A percentile compares a stretch with the other conserved stretches of the same genome.
phyloP scores from a whole-genome alignment of 2,888 invertebrate genomes.

The Timema podura region DNA sequence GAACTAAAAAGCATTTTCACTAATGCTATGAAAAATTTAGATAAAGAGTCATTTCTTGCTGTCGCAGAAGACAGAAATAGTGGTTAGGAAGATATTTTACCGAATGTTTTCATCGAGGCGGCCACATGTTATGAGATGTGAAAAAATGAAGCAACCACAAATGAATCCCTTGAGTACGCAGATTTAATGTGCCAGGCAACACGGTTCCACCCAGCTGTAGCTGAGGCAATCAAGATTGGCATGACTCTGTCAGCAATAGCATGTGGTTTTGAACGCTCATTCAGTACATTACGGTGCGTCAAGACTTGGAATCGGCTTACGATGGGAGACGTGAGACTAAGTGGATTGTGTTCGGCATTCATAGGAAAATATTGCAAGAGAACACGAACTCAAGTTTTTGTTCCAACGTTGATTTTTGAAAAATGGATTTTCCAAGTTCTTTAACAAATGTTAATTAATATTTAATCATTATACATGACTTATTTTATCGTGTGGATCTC shows the following conservation, averaged over 20 bases:
- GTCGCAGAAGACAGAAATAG: background rate
- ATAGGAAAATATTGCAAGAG: slow-evolving; percentile 20
- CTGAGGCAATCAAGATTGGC: slow-evolving; percentile 15
- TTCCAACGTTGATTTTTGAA: too few species aligned
- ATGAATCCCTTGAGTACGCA: background rate
- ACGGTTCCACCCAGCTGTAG: slow-evolving; percentile 10
- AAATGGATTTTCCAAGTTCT: background rate
- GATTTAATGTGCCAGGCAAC: background rate
- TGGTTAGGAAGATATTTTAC: slow-evolving; percentile 1
- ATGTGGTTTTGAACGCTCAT: background rate
- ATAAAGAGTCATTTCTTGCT: slow-evolving; percentile 3
- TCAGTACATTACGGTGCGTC: slow-evolving; percentile 19
- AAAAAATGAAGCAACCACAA: background rate
- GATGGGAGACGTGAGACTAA: slow-evolving; percentile 27
- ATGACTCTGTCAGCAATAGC: slow-evolving; percentile 11
- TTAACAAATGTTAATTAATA: background rate
- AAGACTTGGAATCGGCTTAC: slow-evolving; percentile 26
- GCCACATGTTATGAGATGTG: slow-evolving; percentile 18
- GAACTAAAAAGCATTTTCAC: background rate
- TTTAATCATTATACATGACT: background rate
- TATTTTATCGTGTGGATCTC: too few species aligned
- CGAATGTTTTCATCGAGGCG: background rate
- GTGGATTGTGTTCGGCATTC: slow-evolving; percentile 23
- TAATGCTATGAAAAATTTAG: slow-evolving; percentile 13
- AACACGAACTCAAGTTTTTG: too few species aligned